phyloP scores from a whole-genome alignment of 2,797 vertebrate genomes.

The Periparus ater region DNA sequence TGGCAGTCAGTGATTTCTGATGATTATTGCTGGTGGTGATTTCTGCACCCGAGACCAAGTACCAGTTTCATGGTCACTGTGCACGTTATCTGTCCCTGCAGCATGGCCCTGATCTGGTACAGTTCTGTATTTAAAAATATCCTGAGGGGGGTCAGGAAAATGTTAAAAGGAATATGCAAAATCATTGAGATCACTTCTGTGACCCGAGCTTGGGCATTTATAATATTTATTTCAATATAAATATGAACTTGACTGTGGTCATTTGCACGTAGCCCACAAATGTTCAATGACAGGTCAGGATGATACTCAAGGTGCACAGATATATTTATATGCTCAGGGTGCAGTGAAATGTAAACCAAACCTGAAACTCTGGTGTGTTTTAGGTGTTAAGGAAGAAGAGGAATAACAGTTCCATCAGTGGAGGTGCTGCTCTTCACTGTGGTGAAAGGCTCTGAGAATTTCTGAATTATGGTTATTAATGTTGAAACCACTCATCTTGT shows the following conservation, averaged over 20 bases:
- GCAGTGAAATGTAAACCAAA: not conserved
- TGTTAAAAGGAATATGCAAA: not conserved
- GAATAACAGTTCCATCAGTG: not conserved
- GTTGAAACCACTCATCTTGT: not conserved
- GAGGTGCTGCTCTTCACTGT: not conserved
- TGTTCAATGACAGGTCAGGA: not conserved
- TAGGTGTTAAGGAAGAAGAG: not conserved
- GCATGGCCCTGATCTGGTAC: not conserved
- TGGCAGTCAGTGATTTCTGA: not conserved
- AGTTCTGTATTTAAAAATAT: not conserved
- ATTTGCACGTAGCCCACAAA: not conserved
- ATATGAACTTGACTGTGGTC: not conserved
- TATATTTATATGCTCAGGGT: fast-evolving
- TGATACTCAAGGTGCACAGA: not conserved
- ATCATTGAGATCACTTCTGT: not conserved
- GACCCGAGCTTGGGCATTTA: not conserved
- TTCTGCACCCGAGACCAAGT: not conserved
- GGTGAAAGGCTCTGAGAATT: not conserved
- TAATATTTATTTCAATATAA: not conserved
- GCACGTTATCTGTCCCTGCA: not conserved
- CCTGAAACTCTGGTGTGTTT: not conserved
- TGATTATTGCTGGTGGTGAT: not conserved
- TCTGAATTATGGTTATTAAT: not conserved
- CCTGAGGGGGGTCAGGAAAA: not conserved
- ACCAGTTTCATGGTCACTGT: fast-evolving